Conservation (phyloP, 1,140 invertebrate genomes). For the Drosophila tristis region DNA sequence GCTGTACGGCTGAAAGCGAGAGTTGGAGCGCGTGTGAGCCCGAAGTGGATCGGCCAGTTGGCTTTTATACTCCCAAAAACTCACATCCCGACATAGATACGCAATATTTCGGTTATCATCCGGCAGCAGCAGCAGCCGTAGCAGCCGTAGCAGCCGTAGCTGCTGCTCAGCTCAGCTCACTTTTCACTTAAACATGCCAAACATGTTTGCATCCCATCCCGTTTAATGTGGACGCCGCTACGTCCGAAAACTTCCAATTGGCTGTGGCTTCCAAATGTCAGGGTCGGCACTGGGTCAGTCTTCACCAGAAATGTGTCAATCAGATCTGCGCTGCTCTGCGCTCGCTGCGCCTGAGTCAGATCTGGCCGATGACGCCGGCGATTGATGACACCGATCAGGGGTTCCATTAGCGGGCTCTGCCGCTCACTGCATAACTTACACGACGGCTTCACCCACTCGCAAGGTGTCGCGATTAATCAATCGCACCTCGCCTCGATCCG, state of each 20-base stretch:
- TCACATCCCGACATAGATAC: slow-evolving; percentile 21
- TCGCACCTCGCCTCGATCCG: slow-evolving; percentile 28
- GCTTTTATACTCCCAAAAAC: slow-evolving; percentile 65
- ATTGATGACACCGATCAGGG: slow-evolving; percentile 60
- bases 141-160: too few relatives aligned
- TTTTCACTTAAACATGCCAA: slow-evolving; percentile 78
- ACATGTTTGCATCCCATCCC: slow-evolving; percentile 81
- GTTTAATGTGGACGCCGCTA: slow-evolving; percentile 64
- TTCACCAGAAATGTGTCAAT: slow-evolving; percentile 57
- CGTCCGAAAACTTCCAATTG: slow-evolving; percentile 54
- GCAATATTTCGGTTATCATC: slow-evolving; percentile 22
- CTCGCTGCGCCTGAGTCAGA: slow-evolving; percentile 21
- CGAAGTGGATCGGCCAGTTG: slow-evolving; percentile 37
- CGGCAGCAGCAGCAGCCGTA: too few relatives aligned
- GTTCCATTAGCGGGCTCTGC: slow-evolving; percentile 47
- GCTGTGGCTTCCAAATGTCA: slow-evolving; percentile 61
- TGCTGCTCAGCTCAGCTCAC: neutral
- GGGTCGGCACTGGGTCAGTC: slow-evolving; percentile 39
- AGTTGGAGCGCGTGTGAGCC: slow-evolving; percentile 60
- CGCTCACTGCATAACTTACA: slow-evolving; percentile 21
- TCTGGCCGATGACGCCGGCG: slow-evolving; percentile 6
- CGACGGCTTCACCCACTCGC: slow-evolving; percentile 55
- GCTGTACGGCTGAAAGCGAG: slow-evolving; percentile 59
- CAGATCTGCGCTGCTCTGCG: slow-evolving; percentile 6
- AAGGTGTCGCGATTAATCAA: slow-evolving; percentile 72